Evolutionary conservation across 2,113 vertebrate genomes (phyloP).

Genomic region (Steatornis caripensis): DNA sequence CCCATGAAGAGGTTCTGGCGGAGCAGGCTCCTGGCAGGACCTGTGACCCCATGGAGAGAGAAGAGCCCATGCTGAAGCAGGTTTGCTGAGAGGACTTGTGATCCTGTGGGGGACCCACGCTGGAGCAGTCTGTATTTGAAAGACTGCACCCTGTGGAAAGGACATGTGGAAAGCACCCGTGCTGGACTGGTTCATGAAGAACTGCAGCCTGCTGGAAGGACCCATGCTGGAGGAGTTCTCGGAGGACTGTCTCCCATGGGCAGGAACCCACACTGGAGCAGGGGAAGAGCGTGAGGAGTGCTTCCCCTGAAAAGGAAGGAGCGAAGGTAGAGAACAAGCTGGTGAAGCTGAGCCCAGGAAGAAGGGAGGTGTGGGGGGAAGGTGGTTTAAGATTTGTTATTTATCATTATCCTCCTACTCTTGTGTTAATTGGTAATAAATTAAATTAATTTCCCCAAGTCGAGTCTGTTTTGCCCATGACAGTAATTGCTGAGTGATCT

Average conservation of each 20-base stretch:
- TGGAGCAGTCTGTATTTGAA: background rate
- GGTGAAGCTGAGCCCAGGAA: background rate
- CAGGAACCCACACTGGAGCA: background rate
- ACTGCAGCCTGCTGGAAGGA: too few species aligned
- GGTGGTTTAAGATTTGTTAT: background rate
- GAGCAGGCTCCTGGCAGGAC: background rate
- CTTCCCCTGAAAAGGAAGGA: too few species aligned
- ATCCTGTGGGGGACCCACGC: background rate
- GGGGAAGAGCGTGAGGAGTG: background rate
- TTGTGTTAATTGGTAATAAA: background rate
- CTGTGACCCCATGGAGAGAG: too few species aligned
- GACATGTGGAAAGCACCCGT: too few species aligned
- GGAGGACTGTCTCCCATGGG: background rate
- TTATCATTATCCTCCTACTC: background rate
- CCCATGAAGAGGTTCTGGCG: background rate
- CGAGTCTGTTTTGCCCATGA: background rate
- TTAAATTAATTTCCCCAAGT: background rate
- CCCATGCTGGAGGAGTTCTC: background rate
- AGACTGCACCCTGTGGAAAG: background rate
- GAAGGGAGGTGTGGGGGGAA: background rate
- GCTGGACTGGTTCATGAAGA: background rate
- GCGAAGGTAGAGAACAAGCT: background rate
- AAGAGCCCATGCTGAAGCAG: background rate
- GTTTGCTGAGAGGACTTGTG: background rate
- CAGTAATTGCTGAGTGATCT: background rate